phyloP scores from a whole-genome alignment of 2,888 invertebrate genomes.

The Microplitis manilae region DNA sequence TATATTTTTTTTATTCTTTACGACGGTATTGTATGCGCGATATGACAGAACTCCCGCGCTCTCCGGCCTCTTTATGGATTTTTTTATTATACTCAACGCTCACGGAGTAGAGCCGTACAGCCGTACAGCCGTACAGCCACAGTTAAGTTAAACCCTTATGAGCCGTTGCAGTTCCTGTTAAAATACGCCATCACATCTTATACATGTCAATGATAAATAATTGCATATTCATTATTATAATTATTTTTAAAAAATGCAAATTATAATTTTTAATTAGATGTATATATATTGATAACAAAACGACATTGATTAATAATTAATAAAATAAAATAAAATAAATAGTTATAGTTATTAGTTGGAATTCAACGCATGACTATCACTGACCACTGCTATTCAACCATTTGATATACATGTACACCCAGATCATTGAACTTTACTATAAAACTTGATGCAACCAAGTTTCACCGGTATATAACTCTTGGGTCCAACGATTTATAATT shows the following conservation, averaged over 20 bases:
- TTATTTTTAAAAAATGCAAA: not conserved
- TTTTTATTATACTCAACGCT: not conserved
- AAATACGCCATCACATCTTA: not conserved
- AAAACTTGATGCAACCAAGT: slow-evolving; percentile 56
- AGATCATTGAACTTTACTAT: slow-evolving; percentile 64
- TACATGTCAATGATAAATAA: slow-evolving; percentile 1
- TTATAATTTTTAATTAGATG: not conserved
- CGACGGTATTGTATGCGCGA: not conserved
- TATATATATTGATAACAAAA: not conserved
- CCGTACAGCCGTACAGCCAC: not conserved
- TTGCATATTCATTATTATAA: not conserved
- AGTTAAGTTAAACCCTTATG: not conserved
- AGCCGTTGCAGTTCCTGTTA: not conserved
- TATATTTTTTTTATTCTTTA: slow-evolving; percentile 29
- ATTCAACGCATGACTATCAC: slow-evolving; percentile 66
- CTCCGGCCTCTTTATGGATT: not conserved
- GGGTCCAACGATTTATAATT: slow-evolving; percentile 1
- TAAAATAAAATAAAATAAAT: slow-evolving; percentile 31
- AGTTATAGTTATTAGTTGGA: slow-evolving; percentile 45
- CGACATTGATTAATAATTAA: not conserved
- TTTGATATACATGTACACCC: slow-evolving; percentile 28
- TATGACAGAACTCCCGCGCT: slow-evolving; percentile 1
- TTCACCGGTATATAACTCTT: slow-evolving; percentile 40
- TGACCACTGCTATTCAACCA: slow-evolving; percentile 67
- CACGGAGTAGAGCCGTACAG: not conserved